Percentiles rank a stretch among this genome's conserved stretches.
Evolutionary conservation across 2,888 invertebrate genomes (phyloP).

Genomic region (Dione vanillae): DNA sequence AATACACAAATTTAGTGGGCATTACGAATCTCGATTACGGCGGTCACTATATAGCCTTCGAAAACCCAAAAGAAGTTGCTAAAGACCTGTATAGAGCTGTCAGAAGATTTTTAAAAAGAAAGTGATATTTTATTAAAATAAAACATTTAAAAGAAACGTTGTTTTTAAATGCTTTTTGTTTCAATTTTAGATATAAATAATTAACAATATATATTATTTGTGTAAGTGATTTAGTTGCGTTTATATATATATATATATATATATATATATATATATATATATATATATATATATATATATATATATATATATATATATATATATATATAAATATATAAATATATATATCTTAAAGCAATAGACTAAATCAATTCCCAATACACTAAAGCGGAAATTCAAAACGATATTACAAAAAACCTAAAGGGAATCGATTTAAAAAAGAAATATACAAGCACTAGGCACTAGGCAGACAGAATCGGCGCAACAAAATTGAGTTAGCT

Average conservation of each 20-base stretch:
- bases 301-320: too few species aligned
- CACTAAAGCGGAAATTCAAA: constrained; percentile 18
- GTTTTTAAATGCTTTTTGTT: too few species aligned
- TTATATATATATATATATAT: too few species aligned
- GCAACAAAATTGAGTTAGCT: constrained; percentile 47
- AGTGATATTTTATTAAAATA: neutral
- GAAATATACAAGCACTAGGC: constrained; percentile 1
- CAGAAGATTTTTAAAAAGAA: constrained; percentile 53
- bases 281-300: too few species aligned
- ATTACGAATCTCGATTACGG: constrained; percentile 86
- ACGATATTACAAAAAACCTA: constrained; percentile 18
- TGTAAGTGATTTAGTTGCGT: too few species aligned
- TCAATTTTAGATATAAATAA: too few species aligned
- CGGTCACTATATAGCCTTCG: constrained; percentile 94
- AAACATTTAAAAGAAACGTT: too few species aligned
- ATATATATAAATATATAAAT: too few species aligned
- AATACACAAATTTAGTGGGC: constrained; percentile 87
- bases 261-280: too few species aligned
- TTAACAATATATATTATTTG: too few species aligned
- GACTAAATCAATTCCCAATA: constrained; percentile 12
- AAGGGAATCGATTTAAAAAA: constrained; percentile 31
- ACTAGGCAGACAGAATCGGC: constrained; percentile 37
- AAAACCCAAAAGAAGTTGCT: constrained; percentile 88
- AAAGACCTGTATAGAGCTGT: constrained; percentile 85
- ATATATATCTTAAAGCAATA: constrained; percentile 7